Evolutionary conservation across 2,888 invertebrate species (phyloP), one percentile per base, ranked within the genome.

Genomic region (Eupithecia inturbata): DNA sequence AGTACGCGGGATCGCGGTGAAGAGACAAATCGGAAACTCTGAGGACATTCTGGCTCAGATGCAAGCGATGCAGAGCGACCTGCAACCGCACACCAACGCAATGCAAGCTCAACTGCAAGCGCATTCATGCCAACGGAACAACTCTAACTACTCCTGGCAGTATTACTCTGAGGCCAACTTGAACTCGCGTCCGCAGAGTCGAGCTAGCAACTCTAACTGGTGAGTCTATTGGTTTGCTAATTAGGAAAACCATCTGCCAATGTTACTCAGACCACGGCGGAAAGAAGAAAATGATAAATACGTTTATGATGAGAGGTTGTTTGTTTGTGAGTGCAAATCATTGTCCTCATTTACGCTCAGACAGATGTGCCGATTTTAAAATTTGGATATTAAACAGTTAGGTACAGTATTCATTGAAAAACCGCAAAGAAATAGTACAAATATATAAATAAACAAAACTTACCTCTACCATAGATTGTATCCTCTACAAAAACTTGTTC

Each of bases 11-110:
- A 98, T 98, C 78, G 90, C 92, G 0, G 87, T 91, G 49, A 98
- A 98, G 85, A 97, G 98, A n/a, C 96, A 97, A 79, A 96, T 97
- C 78, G 97, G 97, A 16, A 97, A 97, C 14, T 96, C 97, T 0
- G 97, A 96, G 77, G 97, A 97, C 83, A 97, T 98, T 60, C 92
- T 98, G 0, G 96, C 97, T 82, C 97, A 97, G 86, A 96, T 97
- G 95, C 97, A 97, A 82, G 97, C 97, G 87, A 96, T 97, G 95
- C 97, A 97, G 86, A 96, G 96, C 72, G 96, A 97, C 81, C 90
- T 96, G 66, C 92, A 90, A 77, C 93, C 94, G 0, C 88, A 91
- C 1, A 85, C 91, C 1, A 88, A 86, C 26, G 84, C 73, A 9
- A 64, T 76, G 87, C 3, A 82, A 62, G 72, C 88, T 22, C 89